Base-by-base conservation (phyloP, 2,797 vertebrate genomes). In the Lithobates pipiens region DNA sequence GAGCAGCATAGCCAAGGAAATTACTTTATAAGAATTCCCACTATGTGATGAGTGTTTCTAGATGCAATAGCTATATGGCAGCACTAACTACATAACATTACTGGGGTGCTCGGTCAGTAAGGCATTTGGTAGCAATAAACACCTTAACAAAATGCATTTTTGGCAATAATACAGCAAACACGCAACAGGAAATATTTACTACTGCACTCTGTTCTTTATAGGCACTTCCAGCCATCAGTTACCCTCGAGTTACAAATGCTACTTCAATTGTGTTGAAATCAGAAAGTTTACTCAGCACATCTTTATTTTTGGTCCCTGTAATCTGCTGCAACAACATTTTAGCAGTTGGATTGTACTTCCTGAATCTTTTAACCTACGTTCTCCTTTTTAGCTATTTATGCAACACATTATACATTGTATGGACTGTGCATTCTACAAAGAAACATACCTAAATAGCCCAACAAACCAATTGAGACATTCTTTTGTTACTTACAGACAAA, bases 1-100 rank as follows among this genome's bases (percentile, higher is more conserved):
- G 57, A 86, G 77, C 23, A 76, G 65, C 50, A 57, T 32, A 46
- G n/a, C 50, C 27, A 46, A 34, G 70, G 46, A 32, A 63, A 73
- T 44, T 23, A 15, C 69, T 73, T 74, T 34, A 63, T 16, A 65
- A 25, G n/a, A 81, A 16, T 27, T 42, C 21, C 8, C 50, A 36
- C 25, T 27, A 39, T 36, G 32, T 63, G 8, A 73, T 16, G 25
- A 44, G 23, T 61, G 18, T 25, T 23, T 32, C n/a, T n/a, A n/a
- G 21, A 50, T 27, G 10, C 34, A 61, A 18, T n/a, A 27, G 23
- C n/a, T 61, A 81, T 39, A 61, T 10, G 25, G 21, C 8, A 57
- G 34, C 25, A 32, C 27, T 39, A 65, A 67, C 10, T 44, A 25
- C 32, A 16, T 39, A 25, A 34, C 27, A 16, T 39, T 36, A 34